Percentiles rank a stretch among this genome's conserved stretches.
Evolutionary conservation across 1,140 invertebrate species (phyloP).

Genomic region (Temnothorax nylanderi): DNA sequence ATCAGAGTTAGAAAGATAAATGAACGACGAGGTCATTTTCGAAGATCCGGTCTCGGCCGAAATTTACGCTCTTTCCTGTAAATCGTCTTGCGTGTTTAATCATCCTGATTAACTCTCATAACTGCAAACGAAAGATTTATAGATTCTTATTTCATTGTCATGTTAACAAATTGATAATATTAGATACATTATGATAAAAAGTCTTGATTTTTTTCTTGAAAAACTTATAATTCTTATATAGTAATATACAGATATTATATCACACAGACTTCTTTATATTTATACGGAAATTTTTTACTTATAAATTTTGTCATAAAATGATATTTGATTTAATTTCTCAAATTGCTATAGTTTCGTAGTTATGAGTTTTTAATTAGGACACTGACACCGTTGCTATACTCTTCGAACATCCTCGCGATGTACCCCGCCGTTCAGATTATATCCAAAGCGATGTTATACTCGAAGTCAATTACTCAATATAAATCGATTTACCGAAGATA

Average conservation of each 20-base stretch:
- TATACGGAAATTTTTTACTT: neutral
- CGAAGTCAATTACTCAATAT: conserved; percentile 85
- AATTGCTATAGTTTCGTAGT: neutral
- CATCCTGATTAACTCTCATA: conserved; percentile 47
- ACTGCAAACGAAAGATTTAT: conserved; percentile 16
- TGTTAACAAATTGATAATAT: neutral
- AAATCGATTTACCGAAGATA: conserved; percentile 77
- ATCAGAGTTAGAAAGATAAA: conserved; percentile 39
- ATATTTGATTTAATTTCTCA: neutral
- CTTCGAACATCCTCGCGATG: conserved; percentile 39
- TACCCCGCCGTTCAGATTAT: conserved; percentile 61
- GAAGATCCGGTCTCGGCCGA: conserved; percentile 47
- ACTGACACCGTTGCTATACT: conserved; percentile 33
- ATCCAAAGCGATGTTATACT: conserved; percentile 81
- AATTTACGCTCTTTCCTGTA: conserved; percentile 54
- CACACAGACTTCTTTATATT: neutral
- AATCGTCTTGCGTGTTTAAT: conserved; percentile 39
- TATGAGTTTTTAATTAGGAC: conserved; percentile 45
- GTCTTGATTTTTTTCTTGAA: neutral
- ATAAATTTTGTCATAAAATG: neutral
- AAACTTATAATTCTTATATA: neutral
- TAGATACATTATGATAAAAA: neutral
- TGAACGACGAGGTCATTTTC: conserved; percentile 55
- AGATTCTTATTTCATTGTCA: neutral
- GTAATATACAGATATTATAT: neutral